A percentile compares a stretch with the other conserved stretches of the same genome.
phyloP scores from a whole-genome alignment of 1,140 invertebrate genomes.

The Ctenoplectra terminalis region DNA sequence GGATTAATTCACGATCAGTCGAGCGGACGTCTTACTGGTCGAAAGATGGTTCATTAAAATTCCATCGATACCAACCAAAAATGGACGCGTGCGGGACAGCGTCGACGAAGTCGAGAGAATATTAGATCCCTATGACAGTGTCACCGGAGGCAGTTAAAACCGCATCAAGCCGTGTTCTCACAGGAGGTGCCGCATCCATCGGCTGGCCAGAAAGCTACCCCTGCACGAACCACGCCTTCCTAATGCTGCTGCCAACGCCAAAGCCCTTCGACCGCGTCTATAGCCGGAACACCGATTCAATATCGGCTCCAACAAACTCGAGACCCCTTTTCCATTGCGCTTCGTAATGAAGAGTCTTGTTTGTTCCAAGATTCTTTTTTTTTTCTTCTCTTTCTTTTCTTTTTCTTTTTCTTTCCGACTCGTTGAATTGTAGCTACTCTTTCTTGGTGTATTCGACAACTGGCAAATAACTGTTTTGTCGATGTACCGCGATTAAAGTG shows the following conservation, averaged over 20 bases:
- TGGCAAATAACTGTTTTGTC: neutral
- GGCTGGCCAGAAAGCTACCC: conserved; percentile 21
- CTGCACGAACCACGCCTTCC: conserved; percentile 62
- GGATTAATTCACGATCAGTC: conserved; percentile 11
- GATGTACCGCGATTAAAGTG: too few relatives aligned
- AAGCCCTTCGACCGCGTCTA: conserved; percentile 48
- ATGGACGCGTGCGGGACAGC: conserved; percentile 8
- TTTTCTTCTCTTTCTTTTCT: too few relatives aligned
- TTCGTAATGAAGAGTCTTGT: neutral
- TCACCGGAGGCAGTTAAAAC: conserved; percentile 68
- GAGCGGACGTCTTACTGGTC: neutral
- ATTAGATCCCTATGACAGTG: conserved; percentile 44
- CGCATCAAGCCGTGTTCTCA: conserved; percentile 66
- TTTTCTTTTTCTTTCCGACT: neutral
- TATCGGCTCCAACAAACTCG: neutral
- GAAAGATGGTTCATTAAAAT: conserved; percentile 32
- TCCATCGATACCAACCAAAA: conserved; percentile 23
- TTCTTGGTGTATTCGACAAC: neutral
- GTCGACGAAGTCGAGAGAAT: neutral
- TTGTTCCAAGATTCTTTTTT: neutral
- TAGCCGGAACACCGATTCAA: conserved; percentile 13
- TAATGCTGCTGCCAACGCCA: conserved; percentile 61
- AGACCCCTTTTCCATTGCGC: neutral
- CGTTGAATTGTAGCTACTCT: neutral
- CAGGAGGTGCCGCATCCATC: conserved; percentile 48